Evolutionary conservation across 2,888 invertebrate species (phyloP).

Genomic region (Macrosiphum euphorbiae): DNA sequence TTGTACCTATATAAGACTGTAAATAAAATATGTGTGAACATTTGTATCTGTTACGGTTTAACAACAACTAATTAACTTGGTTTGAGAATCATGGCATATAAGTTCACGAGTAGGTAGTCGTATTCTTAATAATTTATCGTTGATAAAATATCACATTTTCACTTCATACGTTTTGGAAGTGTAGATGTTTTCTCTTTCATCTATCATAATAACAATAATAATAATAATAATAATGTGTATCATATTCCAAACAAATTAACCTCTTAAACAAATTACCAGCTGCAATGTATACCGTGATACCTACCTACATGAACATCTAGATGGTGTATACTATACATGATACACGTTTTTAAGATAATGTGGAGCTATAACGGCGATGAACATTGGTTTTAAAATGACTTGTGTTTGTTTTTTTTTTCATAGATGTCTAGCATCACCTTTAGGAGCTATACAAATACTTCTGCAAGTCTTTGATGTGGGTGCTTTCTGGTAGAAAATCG

Average conservation of each 20-base stretch:
- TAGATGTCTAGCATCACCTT: neutral
- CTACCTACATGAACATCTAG: neutral
- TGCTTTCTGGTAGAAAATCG: neutral
- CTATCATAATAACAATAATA: neutral
- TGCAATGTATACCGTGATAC: neutral
- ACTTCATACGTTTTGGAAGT: neutral
- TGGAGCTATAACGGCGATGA: neutral
- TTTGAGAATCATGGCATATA: neutral
- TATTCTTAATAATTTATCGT: neutral
- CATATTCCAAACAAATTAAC: neutral
- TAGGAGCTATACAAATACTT: neutral
- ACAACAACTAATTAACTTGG: neutral
- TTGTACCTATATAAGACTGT: neutral
- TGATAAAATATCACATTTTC: neutral
- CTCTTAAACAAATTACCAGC: neutral
- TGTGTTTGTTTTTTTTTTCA: neutral
- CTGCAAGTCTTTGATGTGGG: neutral
- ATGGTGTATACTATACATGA: neutral
- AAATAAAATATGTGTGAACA: neutral
- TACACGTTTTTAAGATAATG: neutral
- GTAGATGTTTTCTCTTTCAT: neutral
- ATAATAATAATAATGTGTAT: neutral
- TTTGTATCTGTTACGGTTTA: neutral
- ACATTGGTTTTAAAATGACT: neutral
- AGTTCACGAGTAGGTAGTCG: neutral